phyloP scores from a whole-genome alignment of 1,140 invertebrate genomes.

The Ridgeia piscesae region DNA sequence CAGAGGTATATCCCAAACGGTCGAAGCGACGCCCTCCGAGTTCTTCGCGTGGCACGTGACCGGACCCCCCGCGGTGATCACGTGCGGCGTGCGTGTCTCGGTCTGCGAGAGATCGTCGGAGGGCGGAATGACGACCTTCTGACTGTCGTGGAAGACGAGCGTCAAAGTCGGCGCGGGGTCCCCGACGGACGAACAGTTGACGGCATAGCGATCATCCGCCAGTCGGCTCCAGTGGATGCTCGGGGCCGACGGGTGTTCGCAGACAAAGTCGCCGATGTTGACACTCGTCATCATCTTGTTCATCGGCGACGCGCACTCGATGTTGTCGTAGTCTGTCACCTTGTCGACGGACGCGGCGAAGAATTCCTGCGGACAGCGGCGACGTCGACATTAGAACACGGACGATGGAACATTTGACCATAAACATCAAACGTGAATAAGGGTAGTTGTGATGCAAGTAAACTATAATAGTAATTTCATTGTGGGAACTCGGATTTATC shows the following conservation, averaged over 20 bases:
- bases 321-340: not conserved
- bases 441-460: no score
- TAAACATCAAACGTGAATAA: no score
- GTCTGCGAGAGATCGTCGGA: conserved; percentile 23
- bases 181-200: conserved; percentile 19
- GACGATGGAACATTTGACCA: no score
- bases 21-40: conserved; percentile 17
- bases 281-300: not conserved
- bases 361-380: conserved; percentile 15
- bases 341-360: conserved; percentile 21
- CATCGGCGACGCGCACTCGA: conserved; percentile 13
- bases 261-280: conserved; percentile 10
- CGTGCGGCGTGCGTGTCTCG: conserved; percentile 20
- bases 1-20: not conserved
- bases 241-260: conserved; percentile 1
- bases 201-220: conserved; percentile 7
- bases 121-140: conserved; percentile 20
- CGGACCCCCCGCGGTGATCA: not conserved
- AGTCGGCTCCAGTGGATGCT: conserved; percentile 17
- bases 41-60: conserved; percentile 21
- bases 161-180: conserved; percentile 22
- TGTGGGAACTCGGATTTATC: no score
- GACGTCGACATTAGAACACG: no score
- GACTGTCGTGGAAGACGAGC: conserved; percentile 8
- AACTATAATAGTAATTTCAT: no score